phyloP scores from a whole-genome alignment of 2,113 vertebrate species.

The Nerophis ophidion region DNA sequence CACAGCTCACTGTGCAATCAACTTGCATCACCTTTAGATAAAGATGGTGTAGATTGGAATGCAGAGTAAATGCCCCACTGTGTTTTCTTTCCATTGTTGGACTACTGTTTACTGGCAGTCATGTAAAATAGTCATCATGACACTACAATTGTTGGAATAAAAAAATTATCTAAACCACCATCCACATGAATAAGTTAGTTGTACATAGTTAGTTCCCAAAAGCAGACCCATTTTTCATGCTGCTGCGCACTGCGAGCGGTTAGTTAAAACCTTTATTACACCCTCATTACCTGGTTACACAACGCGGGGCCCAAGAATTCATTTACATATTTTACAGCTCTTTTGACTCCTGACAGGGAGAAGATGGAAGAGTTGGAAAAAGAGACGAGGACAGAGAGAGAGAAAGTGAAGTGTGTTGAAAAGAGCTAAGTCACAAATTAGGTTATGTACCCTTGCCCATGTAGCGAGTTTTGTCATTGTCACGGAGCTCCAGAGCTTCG shows the following conservation, averaged over 20 bases:
- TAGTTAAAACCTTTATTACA: constrained; percentile 37
- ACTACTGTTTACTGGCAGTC: background rate
- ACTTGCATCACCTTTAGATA: background rate
- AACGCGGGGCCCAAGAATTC: constrained; percentile 94
- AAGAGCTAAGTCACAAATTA: constrained; percentile 1
- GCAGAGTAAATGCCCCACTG: background rate
- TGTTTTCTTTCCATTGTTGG: background rate
- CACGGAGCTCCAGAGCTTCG: constrained; percentile 94
- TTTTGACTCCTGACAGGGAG: constrained; percentile 88
- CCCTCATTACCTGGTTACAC: constrained; percentile 92
- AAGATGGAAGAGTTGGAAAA: constrained; percentile 26
- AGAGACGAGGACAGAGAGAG: constrained; percentile 14
- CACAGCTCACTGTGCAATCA: background rate
- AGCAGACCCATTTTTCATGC: constrained; percentile 74
- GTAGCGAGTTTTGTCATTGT: constrained; percentile 96
- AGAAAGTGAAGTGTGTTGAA: constrained; percentile 5
- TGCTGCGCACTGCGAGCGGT: constrained; percentile 30
- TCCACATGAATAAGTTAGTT: constrained; percentile 48
- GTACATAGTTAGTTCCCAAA: constrained; percentile 73
- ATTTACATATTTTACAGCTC: constrained; percentile 97
- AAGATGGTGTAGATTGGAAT: background rate
- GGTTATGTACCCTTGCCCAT: constrained; percentile 85
- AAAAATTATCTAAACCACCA: background rate
- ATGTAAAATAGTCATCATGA: background rate
- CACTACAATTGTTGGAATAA: background rate